Evolutionary conservation across 2,888 invertebrate genomes (phyloP).

Genomic region (Fragum fragum): DNA sequence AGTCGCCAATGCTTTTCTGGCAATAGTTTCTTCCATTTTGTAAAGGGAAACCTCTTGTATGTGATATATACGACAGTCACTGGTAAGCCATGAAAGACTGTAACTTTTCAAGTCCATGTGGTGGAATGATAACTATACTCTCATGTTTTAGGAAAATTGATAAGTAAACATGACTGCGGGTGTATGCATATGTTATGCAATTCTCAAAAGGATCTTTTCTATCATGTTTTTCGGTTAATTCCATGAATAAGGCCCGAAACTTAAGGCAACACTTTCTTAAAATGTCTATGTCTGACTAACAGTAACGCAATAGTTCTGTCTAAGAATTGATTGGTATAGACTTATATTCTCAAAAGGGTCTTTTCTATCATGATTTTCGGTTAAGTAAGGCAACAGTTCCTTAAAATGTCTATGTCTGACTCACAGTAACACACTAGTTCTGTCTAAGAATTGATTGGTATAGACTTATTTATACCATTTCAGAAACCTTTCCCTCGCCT

Average conservation of each 20-base stretch:
- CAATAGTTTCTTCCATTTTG: constrained; percentile 49
- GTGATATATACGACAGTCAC: constrained; percentile 49
- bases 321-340: too few relatives aligned
- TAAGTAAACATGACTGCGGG: not conserved
- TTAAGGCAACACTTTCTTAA: constrained; percentile 27
- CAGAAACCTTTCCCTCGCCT: not conserved
- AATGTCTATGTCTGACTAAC: too few relatives aligned
- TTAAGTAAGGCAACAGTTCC: too few relatives aligned
- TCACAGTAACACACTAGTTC: too few relatives aligned
- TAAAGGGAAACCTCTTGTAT: constrained; percentile 19
- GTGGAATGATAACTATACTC: constrained; percentile 47
- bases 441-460: not conserved
- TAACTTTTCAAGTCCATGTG: not conserved
- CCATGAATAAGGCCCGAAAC: constrained; percentile 41
- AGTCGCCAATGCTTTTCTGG: not conserved
- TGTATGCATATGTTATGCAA: constrained; percentile 44
- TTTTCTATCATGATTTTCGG: too few relatives aligned
- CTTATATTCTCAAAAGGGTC: too few relatives aligned
- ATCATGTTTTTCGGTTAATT: constrained; percentile 25
- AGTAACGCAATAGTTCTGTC: constrained; percentile 25
- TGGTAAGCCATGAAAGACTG: constrained; percentile 56
- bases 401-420: too few relatives aligned
- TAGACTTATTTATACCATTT: not conserved
- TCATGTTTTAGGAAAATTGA: constrained; percentile 26
- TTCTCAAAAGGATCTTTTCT: constrained; percentile 56